Percentiles rank a stretch among this genome's conserved stretches.
Conservation (phyloP, 1,140 invertebrate genomes). For the Lutraria rhynchaena region DNA sequence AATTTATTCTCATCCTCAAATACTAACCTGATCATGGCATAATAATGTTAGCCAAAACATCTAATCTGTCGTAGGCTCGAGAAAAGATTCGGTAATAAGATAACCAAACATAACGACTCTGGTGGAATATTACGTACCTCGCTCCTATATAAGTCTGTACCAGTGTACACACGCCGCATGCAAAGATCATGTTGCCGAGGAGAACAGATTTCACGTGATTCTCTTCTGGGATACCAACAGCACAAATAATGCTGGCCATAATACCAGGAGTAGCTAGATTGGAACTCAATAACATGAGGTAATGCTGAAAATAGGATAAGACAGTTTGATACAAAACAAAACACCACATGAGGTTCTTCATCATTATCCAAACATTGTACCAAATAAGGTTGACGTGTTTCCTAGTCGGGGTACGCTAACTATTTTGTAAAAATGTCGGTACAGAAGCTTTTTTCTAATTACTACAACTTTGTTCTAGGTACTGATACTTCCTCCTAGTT, state of each 20-base stretch:
- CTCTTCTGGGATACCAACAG: slow-evolving; percentile 45
- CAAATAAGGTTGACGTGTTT: too few relatives aligned
- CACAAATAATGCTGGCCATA: slow-evolving; percentile 56
- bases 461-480: too few relatives aligned
- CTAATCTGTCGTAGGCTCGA: neutral
- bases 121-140: slow-evolving; percentile 41
- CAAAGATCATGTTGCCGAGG: slow-evolving; percentile 61
- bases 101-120: neutral
- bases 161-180: slow-evolving; percentile 59
- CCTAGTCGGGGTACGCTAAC: too few relatives aligned
- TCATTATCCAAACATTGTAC: too few relatives aligned
- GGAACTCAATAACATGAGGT: slow-evolving; percentile 57
- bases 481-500: too few relatives aligned
- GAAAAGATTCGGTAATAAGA: neutral
- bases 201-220: slow-evolving; percentile 55
- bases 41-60: too few relatives aligned
- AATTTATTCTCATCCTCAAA: too few relatives aligned
- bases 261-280: slow-evolving; percentile 61
- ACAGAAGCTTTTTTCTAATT: too few relatives aligned
- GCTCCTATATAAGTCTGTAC: slow-evolving; percentile 52
- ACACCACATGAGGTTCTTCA: too few relatives aligned
- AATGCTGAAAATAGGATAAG: slow-evolving; percentile 59
- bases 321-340: too few relatives aligned
- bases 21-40: too few relatives aligned
- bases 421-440: too few relatives aligned